A percentile compares a stretch with the other conserved stretches of the same genome.
These are phyloP conservation scores for Folsomia manolachei DNA, from an alignment of 2,888 invertebrate genomes.

Conservation along the genomic window DNA sequence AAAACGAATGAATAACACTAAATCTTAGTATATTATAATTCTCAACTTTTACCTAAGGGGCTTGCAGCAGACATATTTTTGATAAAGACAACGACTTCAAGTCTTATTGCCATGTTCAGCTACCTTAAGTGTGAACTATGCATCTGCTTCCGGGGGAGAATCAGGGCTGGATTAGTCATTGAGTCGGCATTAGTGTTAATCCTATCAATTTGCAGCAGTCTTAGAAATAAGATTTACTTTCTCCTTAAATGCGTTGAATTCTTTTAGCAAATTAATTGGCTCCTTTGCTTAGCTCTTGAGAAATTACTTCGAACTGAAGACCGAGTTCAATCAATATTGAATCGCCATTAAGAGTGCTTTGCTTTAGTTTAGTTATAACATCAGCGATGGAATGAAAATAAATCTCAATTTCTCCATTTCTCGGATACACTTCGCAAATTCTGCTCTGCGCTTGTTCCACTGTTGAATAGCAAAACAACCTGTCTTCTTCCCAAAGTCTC, in stretches of 20 bases:
- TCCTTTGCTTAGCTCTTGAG: background rate
- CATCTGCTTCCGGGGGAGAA: background rate
- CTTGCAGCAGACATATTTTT: too few relatives aligned
- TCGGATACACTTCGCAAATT: too few relatives aligned
- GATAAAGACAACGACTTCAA: background rate
- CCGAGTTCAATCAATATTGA: background rate
- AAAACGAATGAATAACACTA: too few relatives aligned
- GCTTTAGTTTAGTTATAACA: background rate
- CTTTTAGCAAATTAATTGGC: slow-evolving; percentile 17
- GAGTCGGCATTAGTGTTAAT: background rate
- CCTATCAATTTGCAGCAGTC: background rate
- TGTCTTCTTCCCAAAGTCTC: too few relatives aligned
- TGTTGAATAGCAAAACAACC: too few relatives aligned
- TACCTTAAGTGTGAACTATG: background rate
- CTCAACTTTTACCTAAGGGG: too few relatives aligned
- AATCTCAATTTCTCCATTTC: background rate
- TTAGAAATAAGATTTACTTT: background rate
- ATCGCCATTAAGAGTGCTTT: background rate
- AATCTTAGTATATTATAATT: too few relatives aligned
- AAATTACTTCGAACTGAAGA: background rate
- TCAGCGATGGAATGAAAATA: background rate
- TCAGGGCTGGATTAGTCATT: background rate
- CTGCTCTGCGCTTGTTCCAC: too few relatives aligned
- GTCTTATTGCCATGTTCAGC: background rate
- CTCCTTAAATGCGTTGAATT: background rate